Base-by-base conservation (phyloP, 1,140 invertebrate genomes). In the Heliconius congener region DNA sequence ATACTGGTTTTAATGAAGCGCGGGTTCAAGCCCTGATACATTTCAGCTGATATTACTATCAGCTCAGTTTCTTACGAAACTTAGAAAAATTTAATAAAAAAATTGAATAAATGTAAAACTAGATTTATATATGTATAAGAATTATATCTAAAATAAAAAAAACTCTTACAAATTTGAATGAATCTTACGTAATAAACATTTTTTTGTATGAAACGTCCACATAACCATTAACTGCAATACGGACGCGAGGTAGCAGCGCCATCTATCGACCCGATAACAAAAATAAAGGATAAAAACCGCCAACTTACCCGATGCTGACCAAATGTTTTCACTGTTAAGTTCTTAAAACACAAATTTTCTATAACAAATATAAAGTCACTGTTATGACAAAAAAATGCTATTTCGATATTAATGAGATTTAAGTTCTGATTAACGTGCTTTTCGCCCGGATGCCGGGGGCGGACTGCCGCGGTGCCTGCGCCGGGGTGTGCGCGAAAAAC, bases 181-280 rank as follows among this genome's bases (percentile, higher is more conserved):
- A 77, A 84, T 81, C 81, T 90, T 89, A 89, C 75, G 84, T 90
- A 88, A 90, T 86, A 84, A 87, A 83, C 71, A 86, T 85, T 80
- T 84, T 71, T 57, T 79, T 77, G 83, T 86, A 81, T 83, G 86
- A 86, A 85, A 73, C 80, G 55, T 77, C 76, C 83, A 88, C 85
- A 87, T 76, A 84, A 88, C 84, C 83, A 87, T 87, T 84, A 86
- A 85, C 89, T 90, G 90, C 90, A 91, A 90, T 90, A 90, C 85
- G 84, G 88, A 87, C 87, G 87, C 88, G 86, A 83, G 52, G 74
- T 30, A 30, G 37, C 80, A 87, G 79, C 89, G 90, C 90, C 90
- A 92, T 88, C 90, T 92, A 85, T 34, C 81, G 82, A 46, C 78
- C 70, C 23, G 74, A 60, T 71, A 3, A 6, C 55, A 52, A 19